Evolutionary conservation across 2,113 vertebrate species (phyloP).

Genomic region (Alces alces): DNA sequence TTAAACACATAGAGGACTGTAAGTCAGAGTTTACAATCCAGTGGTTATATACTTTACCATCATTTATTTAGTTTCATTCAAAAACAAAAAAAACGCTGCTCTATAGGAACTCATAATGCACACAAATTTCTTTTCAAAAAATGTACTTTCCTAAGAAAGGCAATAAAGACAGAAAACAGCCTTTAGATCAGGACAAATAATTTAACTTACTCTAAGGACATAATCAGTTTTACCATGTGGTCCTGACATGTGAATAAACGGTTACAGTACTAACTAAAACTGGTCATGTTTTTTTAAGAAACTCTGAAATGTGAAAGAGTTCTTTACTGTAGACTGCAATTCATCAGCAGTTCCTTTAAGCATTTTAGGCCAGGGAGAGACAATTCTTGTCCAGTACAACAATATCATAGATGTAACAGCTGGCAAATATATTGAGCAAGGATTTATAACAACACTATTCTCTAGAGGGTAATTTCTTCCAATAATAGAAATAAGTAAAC

Average conservation of each 20-base stretch:
- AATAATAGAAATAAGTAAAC: constrained; percentile 61
- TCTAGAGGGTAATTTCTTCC: constrained; percentile 41
- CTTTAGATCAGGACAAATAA: background rate
- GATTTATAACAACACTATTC: constrained; percentile 42
- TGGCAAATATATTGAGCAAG: constrained; percentile 47
- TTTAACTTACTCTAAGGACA: background rate
- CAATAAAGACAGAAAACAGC: background rate
- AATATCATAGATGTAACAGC: background rate
- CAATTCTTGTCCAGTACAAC: background rate
- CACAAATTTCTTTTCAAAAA: background rate
- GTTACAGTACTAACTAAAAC: constrained; percentile 3
- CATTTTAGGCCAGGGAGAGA: background rate
- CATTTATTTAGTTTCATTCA: constrained; percentile 8
- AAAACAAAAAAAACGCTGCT: background rate
- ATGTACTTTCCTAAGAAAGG: background rate
- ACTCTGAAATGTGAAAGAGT: background rate
- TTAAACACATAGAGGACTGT: background rate
- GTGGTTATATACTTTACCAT: background rate
- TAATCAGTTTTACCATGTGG: constrained; percentile 20
- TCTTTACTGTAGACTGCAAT: background rate
- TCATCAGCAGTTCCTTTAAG: constrained; percentile 3
- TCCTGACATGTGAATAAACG: background rate
- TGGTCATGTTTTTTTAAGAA: background rate
- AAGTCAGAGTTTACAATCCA: background rate
- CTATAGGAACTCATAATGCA: background rate